Percentiles rank a stretch among this genome's conserved stretches.
These are phyloP conservation scores for Gallinago paraguaiae DNA, from an alignment of 2,113 vertebrate species.

Conservation along the genomic window DNA sequence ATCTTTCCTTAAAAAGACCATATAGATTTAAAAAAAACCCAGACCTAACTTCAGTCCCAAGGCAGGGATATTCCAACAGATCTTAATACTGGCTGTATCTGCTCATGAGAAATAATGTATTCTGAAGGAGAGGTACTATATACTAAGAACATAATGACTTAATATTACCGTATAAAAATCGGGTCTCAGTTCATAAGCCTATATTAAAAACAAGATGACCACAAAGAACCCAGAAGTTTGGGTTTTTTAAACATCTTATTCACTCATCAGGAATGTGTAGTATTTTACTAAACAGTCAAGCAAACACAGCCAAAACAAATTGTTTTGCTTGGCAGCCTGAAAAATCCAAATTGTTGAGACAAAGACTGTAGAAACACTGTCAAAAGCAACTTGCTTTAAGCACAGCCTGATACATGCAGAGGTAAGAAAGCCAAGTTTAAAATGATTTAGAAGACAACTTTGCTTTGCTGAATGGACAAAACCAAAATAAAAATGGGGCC, in stretches of 20 bases:
- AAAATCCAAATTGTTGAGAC: slow-evolving; percentile 45
- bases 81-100: neutral
- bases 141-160: neutral
- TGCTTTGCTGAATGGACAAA: slow-evolving; percentile 41
- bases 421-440: neutral
- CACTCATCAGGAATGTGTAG: slow-evolving; percentile 73
- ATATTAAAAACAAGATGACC: slow-evolving; percentile 66
- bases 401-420: neutral
- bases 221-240: slow-evolving; percentile 25
- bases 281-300: slow-evolving; percentile 60
- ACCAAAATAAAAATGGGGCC: neutral
- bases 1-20: neutral
- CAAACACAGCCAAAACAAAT: slow-evolving; percentile 60
- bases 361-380: slow-evolving; percentile 30
- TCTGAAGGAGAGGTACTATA: neutral
- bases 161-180: neutral
- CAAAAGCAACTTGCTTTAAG: slow-evolving; percentile 15
- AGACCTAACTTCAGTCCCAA: neutral
- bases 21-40: neutral
- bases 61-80: neutral
- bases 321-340: slow-evolving; percentile 69
- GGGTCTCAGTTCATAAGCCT: slow-evolving; percentile 3
- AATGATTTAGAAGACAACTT: neutral
- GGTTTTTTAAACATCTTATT: slow-evolving; percentile 69
- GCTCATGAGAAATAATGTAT: neutral